A percentile compares a stretch with the other conserved stretches of the same genome.
These are phyloP conservation scores for Loripinus fragilis DNA, from an alignment of 2,888 invertebrate genomes.

Conservation along the genomic window DNA sequence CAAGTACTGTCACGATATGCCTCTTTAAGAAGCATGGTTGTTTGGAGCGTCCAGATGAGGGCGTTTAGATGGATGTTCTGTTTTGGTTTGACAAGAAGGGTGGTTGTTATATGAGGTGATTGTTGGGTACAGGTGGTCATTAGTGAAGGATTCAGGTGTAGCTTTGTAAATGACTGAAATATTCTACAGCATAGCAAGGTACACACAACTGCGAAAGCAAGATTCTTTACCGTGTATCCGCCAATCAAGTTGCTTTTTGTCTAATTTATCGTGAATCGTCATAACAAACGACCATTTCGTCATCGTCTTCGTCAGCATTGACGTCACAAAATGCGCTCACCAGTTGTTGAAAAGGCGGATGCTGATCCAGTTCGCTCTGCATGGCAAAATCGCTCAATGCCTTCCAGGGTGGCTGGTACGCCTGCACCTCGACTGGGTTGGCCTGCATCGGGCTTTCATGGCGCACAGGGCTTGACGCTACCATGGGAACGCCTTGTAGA, in stretches of 20 bases:
- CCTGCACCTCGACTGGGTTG: slow-evolving; percentile 93
- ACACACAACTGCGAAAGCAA: slow-evolving; percentile 38
- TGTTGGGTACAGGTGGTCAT: too few relatives aligned
- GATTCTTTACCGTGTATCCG: slow-evolving; percentile 26
- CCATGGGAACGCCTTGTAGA: slow-evolving; percentile 98
- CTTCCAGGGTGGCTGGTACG: slow-evolving; percentile 98
- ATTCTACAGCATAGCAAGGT: slow-evolving; percentile 34
- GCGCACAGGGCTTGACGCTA: slow-evolving; percentile 91
- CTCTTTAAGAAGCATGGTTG: too few relatives aligned
- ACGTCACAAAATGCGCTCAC: slow-evolving; percentile 87
- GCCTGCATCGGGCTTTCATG: slow-evolving; percentile 83
- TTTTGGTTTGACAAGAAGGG: too few relatives aligned
- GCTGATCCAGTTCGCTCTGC: slow-evolving; percentile 94
- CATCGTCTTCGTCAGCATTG: slow-evolving; percentile 77
- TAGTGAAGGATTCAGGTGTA: too few relatives aligned
- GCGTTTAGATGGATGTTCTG: too few relatives aligned
- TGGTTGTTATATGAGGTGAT: too few relatives aligned
- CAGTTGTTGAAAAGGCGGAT: slow-evolving; percentile 97
- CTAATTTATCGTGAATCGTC: slow-evolving; percentile 73
- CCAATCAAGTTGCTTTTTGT: slow-evolving; percentile 7
- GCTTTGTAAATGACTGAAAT: background rate
- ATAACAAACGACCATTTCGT: slow-evolving; percentile 80
- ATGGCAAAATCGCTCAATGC: slow-evolving; percentile 97
- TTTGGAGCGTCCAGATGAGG: too few relatives aligned
- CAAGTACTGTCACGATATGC: too few relatives aligned